Percentiles rank a stretch among this genome's conserved stretches.
phyloP scores from a whole-genome alignment of 64 coral and sea anemone genomes.

The Hydrozoanthus tunicans region DNA sequence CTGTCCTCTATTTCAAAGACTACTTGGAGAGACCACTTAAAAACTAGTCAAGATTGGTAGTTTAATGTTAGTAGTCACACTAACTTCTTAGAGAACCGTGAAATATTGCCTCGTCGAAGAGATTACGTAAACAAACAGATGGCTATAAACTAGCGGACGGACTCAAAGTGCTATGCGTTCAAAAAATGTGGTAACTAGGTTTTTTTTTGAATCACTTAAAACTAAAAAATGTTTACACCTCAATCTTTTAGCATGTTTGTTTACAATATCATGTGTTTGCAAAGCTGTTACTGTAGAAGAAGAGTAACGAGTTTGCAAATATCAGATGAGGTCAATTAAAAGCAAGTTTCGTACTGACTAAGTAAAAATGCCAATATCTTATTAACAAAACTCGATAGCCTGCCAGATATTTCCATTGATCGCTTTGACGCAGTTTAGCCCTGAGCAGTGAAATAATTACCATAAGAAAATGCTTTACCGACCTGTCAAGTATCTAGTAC shows the following conservation, averaged over 20 bases:
- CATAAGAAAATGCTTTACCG: not conserved
- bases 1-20: no score
- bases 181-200: not conserved
- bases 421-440: not conserved
- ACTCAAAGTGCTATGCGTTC: no score
- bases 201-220: not conserved
- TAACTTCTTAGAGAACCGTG: no score
- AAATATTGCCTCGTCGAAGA: no score
- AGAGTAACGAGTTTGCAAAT: not conserved
- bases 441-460: not conserved
- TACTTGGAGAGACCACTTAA: no score
- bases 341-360: not conserved
- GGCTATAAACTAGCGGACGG: no score
- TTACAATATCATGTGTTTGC: not conserved
- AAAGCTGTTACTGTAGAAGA: not conserved
- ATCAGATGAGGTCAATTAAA: not conserved
- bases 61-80: no score
- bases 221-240: not conserved
- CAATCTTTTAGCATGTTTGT: not conserved
- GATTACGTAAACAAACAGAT: no score
- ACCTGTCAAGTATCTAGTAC: not conserved
- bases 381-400: constrained; percentile 33
- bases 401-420: not conserved
- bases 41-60: no score
- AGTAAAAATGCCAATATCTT: constrained; percentile 6